Base-by-base conservation (phyloP, 2,113 vertebrate species). In the Clupea harengus region DNA sequence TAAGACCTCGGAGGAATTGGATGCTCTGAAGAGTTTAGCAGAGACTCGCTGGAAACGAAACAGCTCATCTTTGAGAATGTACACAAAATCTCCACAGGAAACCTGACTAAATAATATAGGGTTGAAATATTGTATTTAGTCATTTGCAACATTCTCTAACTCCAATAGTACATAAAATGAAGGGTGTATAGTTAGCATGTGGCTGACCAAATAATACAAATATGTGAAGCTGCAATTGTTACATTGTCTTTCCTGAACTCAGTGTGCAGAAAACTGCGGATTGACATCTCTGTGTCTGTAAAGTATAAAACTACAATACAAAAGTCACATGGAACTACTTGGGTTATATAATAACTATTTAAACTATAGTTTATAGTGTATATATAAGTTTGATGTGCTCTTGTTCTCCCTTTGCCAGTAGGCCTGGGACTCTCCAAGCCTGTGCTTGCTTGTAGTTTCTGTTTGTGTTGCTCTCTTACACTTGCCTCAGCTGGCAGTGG, bases 1-100 rank as follows among this genome's bases (percentile, higher is more conserved):
- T 80, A 81, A 67, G 90, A 86, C 91, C 93, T 92, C 92, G 0
- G 87, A 91, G 93, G 93, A 89, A 85, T 86, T 11, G 78, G 87
- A 92, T 90, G 90, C 87, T 88, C 89, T 93, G 92, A 95, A 90
- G 92, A 90, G 87, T 94, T 85, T 92, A 94, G 84, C 94, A 95
- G 94, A 93, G 88, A 64, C 64, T 0, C 85, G 85, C 80, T 75
- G 45, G 25, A 72, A 39, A 72, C 64, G 11, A 72, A 32, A 72
- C 64, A 32, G 64, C 64, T 72, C 64, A 72, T 72, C 64, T 32
- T 72, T 28, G n/a, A 72, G 25, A 4, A 72, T 28, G 64, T 72
- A 72, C 64, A 72, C 64, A 25, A 72, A 72, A 72, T 72, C n/a
- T 32, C 5, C 64, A 32, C 64, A 72, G 11, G 11, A 72, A 32